phyloP scores from a whole-genome alignment of 2,797 vertebrate genomes.

The Poecile montanus region DNA sequence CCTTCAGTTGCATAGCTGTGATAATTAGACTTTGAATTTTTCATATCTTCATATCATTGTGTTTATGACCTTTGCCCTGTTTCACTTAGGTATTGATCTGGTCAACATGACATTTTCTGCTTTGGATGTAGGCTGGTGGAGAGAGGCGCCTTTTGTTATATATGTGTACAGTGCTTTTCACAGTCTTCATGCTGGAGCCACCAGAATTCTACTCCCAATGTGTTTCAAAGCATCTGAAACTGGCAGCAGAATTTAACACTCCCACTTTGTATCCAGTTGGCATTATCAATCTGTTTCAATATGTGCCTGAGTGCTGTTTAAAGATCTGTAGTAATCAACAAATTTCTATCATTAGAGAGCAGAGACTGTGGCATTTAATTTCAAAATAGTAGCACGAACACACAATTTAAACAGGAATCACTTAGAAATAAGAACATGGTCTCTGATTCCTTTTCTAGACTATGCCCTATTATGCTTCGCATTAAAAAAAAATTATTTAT shows the following conservation, averaged over 20 bases:
- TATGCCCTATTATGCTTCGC: neutral
- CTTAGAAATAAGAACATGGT: neutral
- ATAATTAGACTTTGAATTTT: conserved; percentile 20
- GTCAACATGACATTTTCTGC: neutral
- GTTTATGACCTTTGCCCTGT: neutral
- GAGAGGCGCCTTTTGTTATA: neutral
- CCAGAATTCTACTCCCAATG: neutral
- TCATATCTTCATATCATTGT: neutral
- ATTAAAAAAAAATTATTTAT: neutral
- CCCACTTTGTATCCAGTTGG: conserved; percentile 24
- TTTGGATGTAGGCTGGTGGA: neutral
- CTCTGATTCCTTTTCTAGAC: neutral
- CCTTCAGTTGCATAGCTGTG: neutral
- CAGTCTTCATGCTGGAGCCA: neutral
- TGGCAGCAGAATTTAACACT: conserved; percentile 33
- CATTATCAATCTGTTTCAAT: conserved; percentile 28
- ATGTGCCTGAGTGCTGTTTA: neutral
- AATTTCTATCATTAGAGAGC: conserved; percentile 4
- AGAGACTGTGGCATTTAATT: neutral
- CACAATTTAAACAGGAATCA: neutral
- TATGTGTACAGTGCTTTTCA: neutral
- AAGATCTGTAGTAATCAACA: conserved; percentile 39
- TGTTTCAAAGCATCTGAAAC: conserved; percentile 2
- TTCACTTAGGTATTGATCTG: neutral
- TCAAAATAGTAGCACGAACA: neutral